Evolutionary conservation across 2,797 vertebrate species (phyloP), one percentile per base, ranked within the genome.

Genomic region (Astyanax mexicanus): DNA sequence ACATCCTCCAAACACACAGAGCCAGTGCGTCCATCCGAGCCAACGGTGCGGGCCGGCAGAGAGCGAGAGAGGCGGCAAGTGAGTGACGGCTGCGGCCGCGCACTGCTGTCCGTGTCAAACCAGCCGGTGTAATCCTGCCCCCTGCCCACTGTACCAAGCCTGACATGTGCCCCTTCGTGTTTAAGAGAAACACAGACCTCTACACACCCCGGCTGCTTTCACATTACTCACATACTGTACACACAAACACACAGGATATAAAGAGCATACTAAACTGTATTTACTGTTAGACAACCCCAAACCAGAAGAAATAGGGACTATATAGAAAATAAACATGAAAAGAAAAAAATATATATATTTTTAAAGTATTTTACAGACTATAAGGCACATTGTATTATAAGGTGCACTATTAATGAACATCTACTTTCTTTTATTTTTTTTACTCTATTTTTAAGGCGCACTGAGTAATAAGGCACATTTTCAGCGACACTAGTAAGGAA

Each of bases 1-100:
- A 55, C 23, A 67, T 75, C 4, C 49, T 68, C 27, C 65, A 61
- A 54, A 69, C 55, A 42, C 44, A 61, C 65, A 21, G 27, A 68
- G 15, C 3, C 8, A 69, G 58, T 4, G 49, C 67, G 75, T 54
- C 55, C 15, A 40, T 55, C 19, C 13, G 17, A 10, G 17, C 40
- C 68, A 55, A 54, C 25, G 67, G 54, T 35, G 32, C 37, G 6
- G 25, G 35, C 40, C 35, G 32, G 54, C 17, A 49, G 25, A 68
- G 47, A n/a, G 9, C 27, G 52, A 37, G 55, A 4, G 3, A 66
- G 42, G 6, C 15, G 37, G 27, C 17, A 75, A 73, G 45, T 69
- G 80, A 61, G 78, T 83, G 85, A 82, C 6, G 52, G 65, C 29
- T 37, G 57, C 49, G 69, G 51, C 27, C 27, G 32, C 25, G 29